Evolutionary conservation across 2,113 vertebrate genomes (phyloP), one percentile per base, ranked within the genome.

Genomic region (Pteruthius melanotis): DNA sequence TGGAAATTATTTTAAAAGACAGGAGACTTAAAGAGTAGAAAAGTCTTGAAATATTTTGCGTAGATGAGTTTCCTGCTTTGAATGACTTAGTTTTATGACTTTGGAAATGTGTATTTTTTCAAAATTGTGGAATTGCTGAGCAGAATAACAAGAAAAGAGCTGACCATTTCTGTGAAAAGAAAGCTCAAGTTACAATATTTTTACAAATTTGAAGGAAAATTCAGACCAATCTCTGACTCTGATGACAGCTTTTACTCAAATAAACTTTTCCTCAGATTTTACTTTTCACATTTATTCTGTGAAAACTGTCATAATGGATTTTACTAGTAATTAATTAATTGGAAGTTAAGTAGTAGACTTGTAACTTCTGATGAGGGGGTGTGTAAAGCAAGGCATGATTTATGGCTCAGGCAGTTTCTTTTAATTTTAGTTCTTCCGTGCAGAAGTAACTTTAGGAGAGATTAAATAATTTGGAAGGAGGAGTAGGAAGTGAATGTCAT

Each of bases 381-480:
- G 42, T 78, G 61, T 85, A 93, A 87, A 95, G 75, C 64, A 82
- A 72, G 54, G 24, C 37, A 50, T 70, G 90, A 93, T 94, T 94
- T 94, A 83, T 61, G 59, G 33, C 26, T 79, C 93, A 90, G 57
- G 24, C n/a, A 52, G 50, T 56, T 83, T 47, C 40, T 81, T 69
- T 94, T 79, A 50, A 89, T 63, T 94, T 69, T 74, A 63, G 8
- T 39, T 91, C 27, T 94, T 90, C 71, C n/a, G 30, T 47, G 64
- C 50, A 56, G 83, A 88, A 71, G 50, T 83, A 63, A 82, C 69
- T 83, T 88, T 15, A 64, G 64, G 59, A 63, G 30, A 76, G n/a
- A 47, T 68, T 1, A 74, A 83, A 64, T 59, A 50, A n/a, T 95
- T 86, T 69, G 52, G 52, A 83, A 80, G 50, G 61, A 78, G 24